Conservation (phyloP, 2,113 vertebrate species). For the Hippocampus mohnikei region DNA sequence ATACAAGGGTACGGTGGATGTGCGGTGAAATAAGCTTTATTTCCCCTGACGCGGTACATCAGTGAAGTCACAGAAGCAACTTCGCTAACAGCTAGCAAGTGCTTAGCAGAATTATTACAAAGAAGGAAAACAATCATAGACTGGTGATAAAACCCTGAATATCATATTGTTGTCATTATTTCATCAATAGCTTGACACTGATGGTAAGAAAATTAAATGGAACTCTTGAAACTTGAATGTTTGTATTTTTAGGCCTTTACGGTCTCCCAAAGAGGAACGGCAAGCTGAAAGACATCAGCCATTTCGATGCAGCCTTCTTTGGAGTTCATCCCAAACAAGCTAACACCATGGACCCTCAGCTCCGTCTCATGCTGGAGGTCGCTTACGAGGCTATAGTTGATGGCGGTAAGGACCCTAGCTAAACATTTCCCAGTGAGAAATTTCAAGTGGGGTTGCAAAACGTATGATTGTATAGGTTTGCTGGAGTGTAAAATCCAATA, state of each 20-base stretch:
- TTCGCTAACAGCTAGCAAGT: no score
- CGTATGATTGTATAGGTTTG: not conserved
- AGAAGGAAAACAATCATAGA: no score
- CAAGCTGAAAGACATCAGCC: conserved; percentile 91
- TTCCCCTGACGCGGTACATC: not conserved
- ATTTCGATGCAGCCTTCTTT: conserved; percentile 92
- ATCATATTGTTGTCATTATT: not conserved
- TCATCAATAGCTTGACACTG: not conserved
- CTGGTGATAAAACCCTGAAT: not conserved
- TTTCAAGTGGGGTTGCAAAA: not conserved
- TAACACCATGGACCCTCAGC: conserved; percentile 95
- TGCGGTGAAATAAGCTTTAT: not conserved
- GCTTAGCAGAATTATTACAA: no score
- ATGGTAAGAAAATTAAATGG: not conserved
- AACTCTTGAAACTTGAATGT: not conserved
- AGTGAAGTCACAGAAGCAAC: no score
- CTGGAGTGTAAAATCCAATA: not conserved
- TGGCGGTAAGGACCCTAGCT: conserved; percentile 73
- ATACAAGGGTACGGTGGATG: not conserved
- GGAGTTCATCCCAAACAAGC: conserved; percentile 91
- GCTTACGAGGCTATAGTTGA: conserved; percentile 92
- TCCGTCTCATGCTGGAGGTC: conserved; percentile 87
- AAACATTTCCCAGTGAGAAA: not conserved
- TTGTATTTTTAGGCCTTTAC: conserved; percentile 77
- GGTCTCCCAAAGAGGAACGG: conserved; percentile 87